phyloP scores from a whole-genome alignment of 2,113 vertebrate species.

The Dicrurus megarhynchus region DNA sequence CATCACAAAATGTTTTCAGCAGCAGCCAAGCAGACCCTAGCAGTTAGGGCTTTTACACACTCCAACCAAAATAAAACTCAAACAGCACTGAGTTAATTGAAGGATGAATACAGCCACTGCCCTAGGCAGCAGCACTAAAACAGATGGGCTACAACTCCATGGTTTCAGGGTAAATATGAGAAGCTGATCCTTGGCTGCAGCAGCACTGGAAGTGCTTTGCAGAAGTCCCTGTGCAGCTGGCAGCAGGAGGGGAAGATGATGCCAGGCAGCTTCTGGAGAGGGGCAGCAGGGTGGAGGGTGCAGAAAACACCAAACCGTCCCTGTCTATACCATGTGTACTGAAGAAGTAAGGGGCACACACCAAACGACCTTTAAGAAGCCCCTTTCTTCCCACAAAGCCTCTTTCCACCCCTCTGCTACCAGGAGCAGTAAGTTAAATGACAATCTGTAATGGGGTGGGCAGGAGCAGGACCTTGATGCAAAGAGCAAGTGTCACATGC shows the following conservation, averaged over 20 bases:
- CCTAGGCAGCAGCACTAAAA: background rate
- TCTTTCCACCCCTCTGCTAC: background rate
- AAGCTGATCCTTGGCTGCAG: background rate
- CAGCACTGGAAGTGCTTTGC: background rate
- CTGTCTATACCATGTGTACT: rapidly evolving
- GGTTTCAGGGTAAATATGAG: background rate
- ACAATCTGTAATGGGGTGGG: background rate
- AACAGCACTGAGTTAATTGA: slow-evolving; percentile 21
- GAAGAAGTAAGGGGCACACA: background rate
- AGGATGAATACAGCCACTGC: background rate
- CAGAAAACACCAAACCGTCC: background rate
- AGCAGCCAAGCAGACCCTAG: background rate
- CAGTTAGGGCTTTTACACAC: background rate
- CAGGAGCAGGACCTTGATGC: background rate
- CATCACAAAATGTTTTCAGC: background rate
- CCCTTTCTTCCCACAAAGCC: background rate
- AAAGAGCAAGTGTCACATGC: rapidly evolving
- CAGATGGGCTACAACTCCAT: background rate
- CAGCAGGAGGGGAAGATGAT: background rate
- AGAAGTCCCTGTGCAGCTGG: background rate
- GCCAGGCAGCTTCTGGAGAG: background rate
- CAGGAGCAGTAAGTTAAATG: rapidly evolving
- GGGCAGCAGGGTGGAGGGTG: background rate
- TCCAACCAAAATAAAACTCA: slow-evolving; percentile 38
- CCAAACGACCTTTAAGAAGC: background rate